A percentile compares a stretch with the other conserved stretches of the same genome.
Conservation (phyloP, 2,797 vertebrate species). For the Phoxinus dragarum region DNA sequence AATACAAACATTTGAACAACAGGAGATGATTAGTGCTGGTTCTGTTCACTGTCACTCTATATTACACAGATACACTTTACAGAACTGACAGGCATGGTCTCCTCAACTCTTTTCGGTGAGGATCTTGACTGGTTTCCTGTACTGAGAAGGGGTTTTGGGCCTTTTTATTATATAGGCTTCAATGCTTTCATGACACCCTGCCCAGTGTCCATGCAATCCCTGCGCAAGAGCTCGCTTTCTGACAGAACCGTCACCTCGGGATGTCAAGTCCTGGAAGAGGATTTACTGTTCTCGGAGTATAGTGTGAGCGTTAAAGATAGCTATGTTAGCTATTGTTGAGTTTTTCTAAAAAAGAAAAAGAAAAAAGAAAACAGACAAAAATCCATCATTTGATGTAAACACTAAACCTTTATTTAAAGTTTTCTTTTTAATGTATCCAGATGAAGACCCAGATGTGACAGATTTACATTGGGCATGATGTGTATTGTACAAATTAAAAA, state of each 20-base stretch:
- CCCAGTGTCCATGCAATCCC: constrained; percentile 40
- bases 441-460: neutral
- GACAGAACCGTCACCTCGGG: constrained; percentile 35
- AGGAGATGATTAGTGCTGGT: constrained; percentile 32
- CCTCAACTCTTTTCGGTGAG: constrained; percentile 18
- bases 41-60: constrained; percentile 9
- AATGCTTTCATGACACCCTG: constrained; percentile 36
- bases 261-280: constrained; percentile 39
- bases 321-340: neutral
- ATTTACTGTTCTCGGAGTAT: neutral
- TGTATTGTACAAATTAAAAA: neutral
- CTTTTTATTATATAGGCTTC: constrained; percentile 40
- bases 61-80: constrained; percentile 25
- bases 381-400: neutral
- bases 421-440: neutral
- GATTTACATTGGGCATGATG: neutral
- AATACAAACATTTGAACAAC: constrained; percentile 6
- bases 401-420: neutral
- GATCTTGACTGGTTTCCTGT: constrained; percentile 47
- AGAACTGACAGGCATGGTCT: constrained; percentile 41
- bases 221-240: constrained; percentile 38
- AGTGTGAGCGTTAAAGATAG: constrained; percentile 9
- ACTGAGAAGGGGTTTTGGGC: neutral
- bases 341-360: neutral
- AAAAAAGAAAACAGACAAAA: neutral